Conservation (phyloP, 2,113 vertebrate genomes). For the Eurystomus gularis region DNA sequence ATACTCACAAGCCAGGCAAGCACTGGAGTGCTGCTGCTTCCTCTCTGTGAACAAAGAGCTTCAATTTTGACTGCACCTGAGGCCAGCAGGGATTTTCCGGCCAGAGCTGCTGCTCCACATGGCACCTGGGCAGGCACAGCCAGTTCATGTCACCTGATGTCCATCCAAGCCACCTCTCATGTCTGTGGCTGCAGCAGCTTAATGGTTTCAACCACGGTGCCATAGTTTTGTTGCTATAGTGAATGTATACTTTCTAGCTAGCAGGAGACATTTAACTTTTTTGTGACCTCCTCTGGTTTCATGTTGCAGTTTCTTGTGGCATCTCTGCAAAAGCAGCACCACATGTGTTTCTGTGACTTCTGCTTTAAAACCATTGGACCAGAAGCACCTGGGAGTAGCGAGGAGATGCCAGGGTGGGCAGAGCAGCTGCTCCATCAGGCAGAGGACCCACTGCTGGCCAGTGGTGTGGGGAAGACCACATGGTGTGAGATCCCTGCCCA, state of each 20-base stretch:
- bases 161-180: background rate
- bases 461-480: background rate
- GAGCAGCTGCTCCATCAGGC: background rate
- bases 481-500: background rate
- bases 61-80: background rate
- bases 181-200: background rate
- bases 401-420: background rate
- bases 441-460: background rate
- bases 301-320: background rate
- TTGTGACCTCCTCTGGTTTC: background rate
- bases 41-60: background rate
- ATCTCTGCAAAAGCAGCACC: background rate
- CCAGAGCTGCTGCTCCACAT: background rate
- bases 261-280: background rate
- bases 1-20: background rate
- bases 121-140: background rate
- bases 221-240: no score
- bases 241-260: background rate
- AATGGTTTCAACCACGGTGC: background rate
- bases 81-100: background rate
- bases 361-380: background rate
- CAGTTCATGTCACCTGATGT: fast-evolving
- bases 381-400: fast-evolving
- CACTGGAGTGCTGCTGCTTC: background rate
- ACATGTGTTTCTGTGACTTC: background rate